A percentile compares a stretch with the other conserved stretches of the same genome.
These are phyloP conservation scores for Psylliodes chrysocephalus DNA, from an alignment of 2,888 invertebrate genomes.

Conservation along the genomic window DNA sequence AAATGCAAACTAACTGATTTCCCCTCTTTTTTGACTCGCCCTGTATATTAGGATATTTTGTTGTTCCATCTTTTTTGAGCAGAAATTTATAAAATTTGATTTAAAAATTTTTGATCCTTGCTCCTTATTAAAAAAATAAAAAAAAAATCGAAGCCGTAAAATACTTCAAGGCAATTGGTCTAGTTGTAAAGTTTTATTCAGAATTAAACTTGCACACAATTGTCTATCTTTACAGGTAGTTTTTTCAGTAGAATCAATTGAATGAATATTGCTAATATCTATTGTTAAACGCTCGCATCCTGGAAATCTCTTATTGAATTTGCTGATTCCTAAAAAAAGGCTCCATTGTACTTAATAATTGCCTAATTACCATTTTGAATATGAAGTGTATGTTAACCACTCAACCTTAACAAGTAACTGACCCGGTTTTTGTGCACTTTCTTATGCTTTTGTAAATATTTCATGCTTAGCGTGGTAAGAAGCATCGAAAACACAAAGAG, in stretches of 20 bases:
- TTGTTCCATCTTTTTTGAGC: no score
- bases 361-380: slow-evolving; percentile 18
- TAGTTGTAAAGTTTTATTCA: no score
- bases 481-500: slow-evolving; percentile 77
- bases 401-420: slow-evolving; percentile 12
- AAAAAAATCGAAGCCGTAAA: no score
- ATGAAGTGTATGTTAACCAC: background rate
- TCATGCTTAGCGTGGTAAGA: slow-evolving; percentile 77
- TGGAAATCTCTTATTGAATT: slow-evolving; percentile 29
- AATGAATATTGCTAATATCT: background rate
- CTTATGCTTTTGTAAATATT: slow-evolving; percentile 60
- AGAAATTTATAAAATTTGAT: no score
- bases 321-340: slow-evolving; percentile 5
- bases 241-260: slow-evolving; percentile 3
- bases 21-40: no score
- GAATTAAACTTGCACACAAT: no score
- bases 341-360: slow-evolving; percentile 25
- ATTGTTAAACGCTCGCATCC: slow-evolving; percentile 23
- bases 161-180: no score
- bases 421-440: slow-evolving; percentile 20
- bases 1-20: no score
- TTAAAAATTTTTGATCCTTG: no score
- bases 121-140: no score
- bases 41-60: no score
- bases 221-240: background rate